Percentiles rank a stretch among this genome's conserved stretches.
phyloP scores from a whole-genome alignment of 2,797 vertebrate genomes.

The Octomys mimax region DNA sequence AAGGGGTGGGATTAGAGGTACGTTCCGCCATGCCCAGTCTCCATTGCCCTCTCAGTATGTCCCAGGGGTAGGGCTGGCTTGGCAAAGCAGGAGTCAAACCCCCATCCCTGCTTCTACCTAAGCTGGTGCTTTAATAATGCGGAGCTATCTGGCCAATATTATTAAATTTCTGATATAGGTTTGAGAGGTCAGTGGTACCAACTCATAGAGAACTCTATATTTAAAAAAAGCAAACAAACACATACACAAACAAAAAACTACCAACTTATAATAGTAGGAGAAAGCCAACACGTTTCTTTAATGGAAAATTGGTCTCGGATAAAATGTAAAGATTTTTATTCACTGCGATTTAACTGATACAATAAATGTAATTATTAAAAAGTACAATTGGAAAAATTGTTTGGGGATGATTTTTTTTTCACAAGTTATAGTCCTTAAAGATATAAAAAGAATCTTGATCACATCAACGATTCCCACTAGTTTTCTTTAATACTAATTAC shows the following conservation, averaged over 20 bases:
- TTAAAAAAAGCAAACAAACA: background rate
- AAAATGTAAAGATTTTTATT: background rate
- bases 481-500: background rate
- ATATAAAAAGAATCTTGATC: background rate
- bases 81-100: no score
- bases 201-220: background rate
- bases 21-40: no score
- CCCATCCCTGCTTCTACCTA: no score
- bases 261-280: background rate
- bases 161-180: background rate
- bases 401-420: background rate
- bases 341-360: slow-evolving; percentile 20
- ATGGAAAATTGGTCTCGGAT: background rate
- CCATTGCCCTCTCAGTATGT: no score
- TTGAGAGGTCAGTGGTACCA: background rate
- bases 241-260: no score
- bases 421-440: background rate
- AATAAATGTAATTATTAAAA: background rate
- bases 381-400: background rate
- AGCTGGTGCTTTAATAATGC: no score
- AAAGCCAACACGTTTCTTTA: background rate
- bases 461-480: background rate
- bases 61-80: no score
- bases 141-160: no score
- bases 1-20: no score